Evolutionary conservation across 2,797 vertebrate genomes (phyloP).

Genomic region (Pangasius sanitwongsei): DNA sequence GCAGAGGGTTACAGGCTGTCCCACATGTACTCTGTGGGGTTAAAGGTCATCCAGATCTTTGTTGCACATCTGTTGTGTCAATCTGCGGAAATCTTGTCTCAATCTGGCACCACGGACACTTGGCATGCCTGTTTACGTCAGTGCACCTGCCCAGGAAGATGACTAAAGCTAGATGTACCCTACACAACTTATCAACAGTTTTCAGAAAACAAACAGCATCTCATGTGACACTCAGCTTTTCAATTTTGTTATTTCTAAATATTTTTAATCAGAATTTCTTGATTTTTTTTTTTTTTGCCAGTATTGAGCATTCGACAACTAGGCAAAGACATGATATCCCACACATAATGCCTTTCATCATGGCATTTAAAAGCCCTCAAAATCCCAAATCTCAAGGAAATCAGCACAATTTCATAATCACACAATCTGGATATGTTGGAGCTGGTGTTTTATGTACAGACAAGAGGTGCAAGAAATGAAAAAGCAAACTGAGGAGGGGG

Average conservation of each 20-base stretch:
- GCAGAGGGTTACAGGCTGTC: neutral
- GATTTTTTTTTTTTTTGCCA: neutral
- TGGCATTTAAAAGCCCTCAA: neutral
- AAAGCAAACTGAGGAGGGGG: neutral
- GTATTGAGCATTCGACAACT: neutral
- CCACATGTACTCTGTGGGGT: neutral
- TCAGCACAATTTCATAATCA: neutral
- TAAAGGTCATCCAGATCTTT: conserved; percentile 17
- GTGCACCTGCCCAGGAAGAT: neutral
- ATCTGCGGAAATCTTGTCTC: neutral
- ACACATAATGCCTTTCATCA: neutral
- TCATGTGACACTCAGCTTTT: neutral
- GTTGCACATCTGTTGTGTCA: neutral
- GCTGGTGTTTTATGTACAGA: neutral
- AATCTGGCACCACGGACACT: neutral
- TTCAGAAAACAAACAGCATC: neutral
- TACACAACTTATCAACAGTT: neutral
- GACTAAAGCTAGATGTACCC: neutral
- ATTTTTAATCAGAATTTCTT: neutral
- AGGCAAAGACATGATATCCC: neutral
- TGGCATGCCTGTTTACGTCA: neutral
- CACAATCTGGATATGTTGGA: neutral
- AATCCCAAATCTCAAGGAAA: neutral
- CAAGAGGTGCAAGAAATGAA: neutral
- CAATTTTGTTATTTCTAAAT: too few relatives aligned